Conservation (phyloP, 35 echinoderm and acorn worm species). For the Lytechinus pictus region DNA sequence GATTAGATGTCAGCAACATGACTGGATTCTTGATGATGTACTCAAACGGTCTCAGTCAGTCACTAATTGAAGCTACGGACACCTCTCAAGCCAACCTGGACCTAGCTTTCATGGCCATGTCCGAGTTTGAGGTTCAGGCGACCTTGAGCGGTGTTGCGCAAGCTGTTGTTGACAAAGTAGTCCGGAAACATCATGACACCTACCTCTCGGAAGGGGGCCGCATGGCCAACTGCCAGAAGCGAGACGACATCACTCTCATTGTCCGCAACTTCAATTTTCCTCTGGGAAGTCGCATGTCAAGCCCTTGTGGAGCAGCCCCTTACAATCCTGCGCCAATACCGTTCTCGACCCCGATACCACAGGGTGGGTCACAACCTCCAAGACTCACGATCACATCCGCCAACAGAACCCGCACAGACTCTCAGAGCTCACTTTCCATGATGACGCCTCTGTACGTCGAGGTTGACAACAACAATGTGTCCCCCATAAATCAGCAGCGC, state of each 20-base stretch:
- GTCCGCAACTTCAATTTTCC: constrained; percentile 90
- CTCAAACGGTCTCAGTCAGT: constrained; percentile 86
- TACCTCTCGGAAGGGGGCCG: constrained; percentile 62
- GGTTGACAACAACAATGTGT: not conserved
- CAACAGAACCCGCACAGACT: not conserved
- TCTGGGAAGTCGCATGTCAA: constrained; percentile 57
- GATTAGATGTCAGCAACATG: constrained; percentile 56
- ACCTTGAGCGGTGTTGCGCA: constrained; percentile 93
- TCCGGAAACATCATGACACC: constrained; percentile 91
- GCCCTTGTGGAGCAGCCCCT: not conserved
- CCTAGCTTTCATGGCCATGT: constrained; percentile 81
- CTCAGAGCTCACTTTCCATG: not conserved
- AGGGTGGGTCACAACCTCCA: not conserved
- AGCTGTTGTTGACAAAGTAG: constrained; percentile 89
- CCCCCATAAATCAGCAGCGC: constrained; percentile 11
- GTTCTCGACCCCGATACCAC: constrained; percentile 54
- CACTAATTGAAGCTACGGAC: constrained; percentile 76
- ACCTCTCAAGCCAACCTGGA: constrained; percentile 80
- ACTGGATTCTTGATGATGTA: constrained; percentile 89
- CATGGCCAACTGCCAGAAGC: constrained; percentile 65
- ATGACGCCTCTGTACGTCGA: not conserved
- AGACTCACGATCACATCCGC: constrained; percentile 35
- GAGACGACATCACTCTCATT: constrained; percentile 92
- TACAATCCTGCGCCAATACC: constrained; percentile 56
- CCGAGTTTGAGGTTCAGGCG: constrained; percentile 82